Evolutionary conservation across 2,113 vertebrate species (phyloP).

Genomic region (Acanthochromis polyacanthus): DNA sequence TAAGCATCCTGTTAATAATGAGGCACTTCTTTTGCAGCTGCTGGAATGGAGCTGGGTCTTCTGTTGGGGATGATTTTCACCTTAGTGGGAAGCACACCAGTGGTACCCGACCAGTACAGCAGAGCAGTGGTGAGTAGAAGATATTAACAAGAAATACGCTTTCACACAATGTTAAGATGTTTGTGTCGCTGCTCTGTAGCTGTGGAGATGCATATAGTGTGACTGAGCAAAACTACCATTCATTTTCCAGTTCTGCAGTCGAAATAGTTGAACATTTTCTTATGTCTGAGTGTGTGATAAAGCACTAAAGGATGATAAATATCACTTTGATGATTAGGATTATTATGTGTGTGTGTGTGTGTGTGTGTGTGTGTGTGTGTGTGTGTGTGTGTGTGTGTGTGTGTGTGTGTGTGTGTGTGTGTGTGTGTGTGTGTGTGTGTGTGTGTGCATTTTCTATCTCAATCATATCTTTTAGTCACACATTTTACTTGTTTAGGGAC

Average conservation of each 20-base stretch:
- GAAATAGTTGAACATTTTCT: neutral
- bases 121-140: slow-evolving; percentile 81
- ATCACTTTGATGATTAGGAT: neutral
- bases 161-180: neutral
- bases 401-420: no score
- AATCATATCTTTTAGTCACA: neutral
- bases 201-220: neutral
- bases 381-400: no score
- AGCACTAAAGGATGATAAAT: neutral
- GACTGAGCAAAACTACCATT: neutral
- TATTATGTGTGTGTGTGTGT: neutral
- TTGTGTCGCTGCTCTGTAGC: neutral
- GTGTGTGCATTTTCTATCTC: neutral
- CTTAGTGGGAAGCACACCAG: slow-evolving; percentile 41
- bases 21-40: slow-evolving; percentile 22
- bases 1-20: neutral
- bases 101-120: slow-evolving; percentile 73
- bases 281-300: neutral
- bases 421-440: no score
- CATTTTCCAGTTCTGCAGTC: neutral
- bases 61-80: slow-evolving; percentile 52
- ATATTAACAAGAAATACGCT: neutral
- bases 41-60: slow-evolving; percentile 58
- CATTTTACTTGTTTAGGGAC: neutral
- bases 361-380: no score